Percentiles rank a stretch among this genome's conserved stretches.
Conservation (phyloP, 2,888 invertebrate species). For the Reticulitermes lucifugus region DNA sequence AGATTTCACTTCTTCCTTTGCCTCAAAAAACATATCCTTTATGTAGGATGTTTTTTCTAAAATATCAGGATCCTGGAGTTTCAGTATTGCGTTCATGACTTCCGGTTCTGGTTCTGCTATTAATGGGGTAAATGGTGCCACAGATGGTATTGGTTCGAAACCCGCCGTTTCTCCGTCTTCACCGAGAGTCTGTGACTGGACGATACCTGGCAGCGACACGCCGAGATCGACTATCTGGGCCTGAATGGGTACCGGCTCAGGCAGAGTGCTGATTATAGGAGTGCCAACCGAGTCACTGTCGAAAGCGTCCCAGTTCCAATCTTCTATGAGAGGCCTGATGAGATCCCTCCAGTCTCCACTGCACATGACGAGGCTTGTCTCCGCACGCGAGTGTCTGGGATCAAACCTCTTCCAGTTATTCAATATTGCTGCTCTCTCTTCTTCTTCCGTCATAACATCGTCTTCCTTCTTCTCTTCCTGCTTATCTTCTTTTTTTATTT, state of each 20-base stretch:
- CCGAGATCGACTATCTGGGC: slow-evolving; percentile 68
- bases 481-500: slow-evolving; percentile 61
- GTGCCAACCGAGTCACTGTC: slow-evolving; percentile 70
- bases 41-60: slow-evolving; percentile 72
- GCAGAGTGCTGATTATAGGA: slow-evolving; percentile 63
- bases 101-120: slow-evolving; percentile 66
- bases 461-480: slow-evolving; percentile 64
- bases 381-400: slow-evolving; percentile 67
- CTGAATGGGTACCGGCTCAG: slow-evolving; percentile 67
- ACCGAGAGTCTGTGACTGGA: slow-evolving; percentile 63
- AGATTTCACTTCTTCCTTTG: slow-evolving; percentile 56
- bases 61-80: slow-evolving; percentile 67
- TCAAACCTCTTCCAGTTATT: slow-evolving; percentile 67
- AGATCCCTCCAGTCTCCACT: slow-evolving; percentile 72
- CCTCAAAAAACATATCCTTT: slow-evolving; percentile 67
- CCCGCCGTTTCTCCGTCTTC: slow-evolving; percentile 65
- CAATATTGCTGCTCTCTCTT: slow-evolving; percentile 47
- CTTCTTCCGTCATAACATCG: slow-evolving; percentile 60
- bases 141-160: slow-evolving; percentile 72
- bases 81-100: slow-evolving; percentile 64
- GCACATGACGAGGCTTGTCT: slow-evolving; percentile 67
- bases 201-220: slow-evolving; percentile 58
- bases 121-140: slow-evolving; percentile 71
- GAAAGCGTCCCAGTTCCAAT: slow-evolving; percentile 74
- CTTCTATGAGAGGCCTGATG: slow-evolving; percentile 72